These are phyloP conservation scores for Drosophila mimica DNA, from an alignment of 2,888 invertebrate genomes.

Conservation along the genomic window DNA sequence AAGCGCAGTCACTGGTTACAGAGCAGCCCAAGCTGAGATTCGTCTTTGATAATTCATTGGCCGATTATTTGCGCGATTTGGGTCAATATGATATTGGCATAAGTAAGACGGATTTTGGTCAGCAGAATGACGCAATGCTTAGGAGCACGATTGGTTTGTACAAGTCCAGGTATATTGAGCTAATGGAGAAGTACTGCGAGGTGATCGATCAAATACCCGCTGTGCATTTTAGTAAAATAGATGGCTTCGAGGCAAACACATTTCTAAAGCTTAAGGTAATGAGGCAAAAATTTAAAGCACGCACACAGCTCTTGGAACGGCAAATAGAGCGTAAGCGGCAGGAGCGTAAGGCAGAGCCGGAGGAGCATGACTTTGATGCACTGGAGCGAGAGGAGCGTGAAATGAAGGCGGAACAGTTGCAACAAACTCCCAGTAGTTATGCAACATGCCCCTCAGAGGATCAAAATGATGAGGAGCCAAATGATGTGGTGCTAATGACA, in stretches of 20 bases:
- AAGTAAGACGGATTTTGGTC: constrained; percentile 56
- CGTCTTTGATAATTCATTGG: constrained; percentile 76
- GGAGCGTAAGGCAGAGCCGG: constrained; percentile 40
- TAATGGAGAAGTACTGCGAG: constrained; percentile 88
- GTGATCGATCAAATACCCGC: constrained; percentile 89
- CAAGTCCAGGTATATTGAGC: constrained; percentile 87
- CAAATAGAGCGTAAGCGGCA: constrained; percentile 74
- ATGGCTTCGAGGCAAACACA: constrained; percentile 87
- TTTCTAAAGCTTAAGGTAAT: constrained; percentile 87
- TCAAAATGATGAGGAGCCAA: constrained; percentile 32
- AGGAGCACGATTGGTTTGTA: constrained; percentile 74
- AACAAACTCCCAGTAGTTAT: constrained; percentile 23
- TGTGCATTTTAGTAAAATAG: constrained; percentile 87
- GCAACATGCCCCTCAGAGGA: constrained; percentile 27
- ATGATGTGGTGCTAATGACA: constrained; percentile 39
- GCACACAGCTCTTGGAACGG: constrained; percentile 85
- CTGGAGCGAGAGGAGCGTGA: constrained; percentile 76
- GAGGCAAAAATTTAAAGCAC: constrained; percentile 87
- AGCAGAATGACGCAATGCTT: constrained; percentile 66
- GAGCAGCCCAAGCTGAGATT: constrained; percentile 69
- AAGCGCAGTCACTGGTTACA: neutral
- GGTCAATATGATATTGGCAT: constrained; percentile 71
- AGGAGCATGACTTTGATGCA: constrained; percentile 61
- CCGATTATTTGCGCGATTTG: constrained; percentile 75
- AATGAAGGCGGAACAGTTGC: constrained; percentile 62